phyloP scores from a whole-genome alignment of 1,140 invertebrate species.

The Cotesia chilonis region DNA sequence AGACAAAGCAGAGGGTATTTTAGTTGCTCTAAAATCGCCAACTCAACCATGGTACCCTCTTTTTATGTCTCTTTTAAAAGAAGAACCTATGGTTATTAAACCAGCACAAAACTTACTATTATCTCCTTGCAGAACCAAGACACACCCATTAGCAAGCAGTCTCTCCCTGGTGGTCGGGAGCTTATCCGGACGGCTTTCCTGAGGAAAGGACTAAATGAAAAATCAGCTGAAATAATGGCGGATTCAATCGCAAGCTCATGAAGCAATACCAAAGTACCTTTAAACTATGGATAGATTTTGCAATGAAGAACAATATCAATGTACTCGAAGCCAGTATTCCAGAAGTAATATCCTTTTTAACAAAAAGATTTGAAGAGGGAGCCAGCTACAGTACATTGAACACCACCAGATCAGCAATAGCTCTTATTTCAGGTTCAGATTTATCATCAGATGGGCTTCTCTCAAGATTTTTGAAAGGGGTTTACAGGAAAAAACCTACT shows the following conservation, averaged over 20 bases:
- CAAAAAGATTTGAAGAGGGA: constrained; percentile 33
- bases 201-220: constrained; percentile 33
- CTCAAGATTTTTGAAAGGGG: constrained; percentile 47
- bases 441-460: constrained; percentile 11
- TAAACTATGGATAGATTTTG: constrained; percentile 39
- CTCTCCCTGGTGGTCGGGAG: constrained; percentile 42
- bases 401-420: constrained; percentile 39
- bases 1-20: constrained; percentile 15
- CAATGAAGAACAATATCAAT: constrained; percentile 29
- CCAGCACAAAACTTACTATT: constrained; percentile 13
- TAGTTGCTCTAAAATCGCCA: constrained; percentile 9
- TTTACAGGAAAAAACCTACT: constrained; percentile 42
- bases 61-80: constrained; percentile 17
- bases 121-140: constrained; percentile 34
- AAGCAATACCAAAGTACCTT: constrained; percentile 45
- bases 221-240: constrained; percentile 39
- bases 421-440: constrained; percentile 33
- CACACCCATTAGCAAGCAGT: constrained; percentile 6
- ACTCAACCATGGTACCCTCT: constrained; percentile 35
- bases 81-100: constrained; percentile 2
- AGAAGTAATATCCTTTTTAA: constrained; percentile 34
- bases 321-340: constrained; percentile 12
- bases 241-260: constrained; percentile 40
- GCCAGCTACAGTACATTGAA: constrained; percentile 45
- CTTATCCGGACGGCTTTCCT: constrained; percentile 43